Evolutionary conservation across 2,113 vertebrate genomes (phyloP), one percentile per base, ranked within the genome.

Genomic region (Brachirus orientalis): DNA sequence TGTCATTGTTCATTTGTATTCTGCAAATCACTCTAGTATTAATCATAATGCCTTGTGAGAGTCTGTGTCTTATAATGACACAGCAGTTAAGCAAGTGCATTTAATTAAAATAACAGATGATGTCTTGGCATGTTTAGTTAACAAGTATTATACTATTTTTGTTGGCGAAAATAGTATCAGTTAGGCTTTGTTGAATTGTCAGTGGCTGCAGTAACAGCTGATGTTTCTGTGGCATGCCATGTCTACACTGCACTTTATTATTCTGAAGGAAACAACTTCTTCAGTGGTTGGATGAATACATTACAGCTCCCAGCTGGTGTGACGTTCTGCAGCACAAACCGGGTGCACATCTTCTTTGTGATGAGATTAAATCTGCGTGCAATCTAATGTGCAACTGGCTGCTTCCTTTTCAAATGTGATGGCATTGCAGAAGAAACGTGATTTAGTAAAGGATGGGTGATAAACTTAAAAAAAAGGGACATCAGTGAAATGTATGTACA

Each of bases 161-260:
- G 36, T 43, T 14, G 18, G 1, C n/a, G 18, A 61, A 7, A 61
- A 61, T 55, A 54, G 40, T 74, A 40, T 41, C 10, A 7, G 9
- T 36, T 13, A 61, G n/a, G 52, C 36, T 63, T 69, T 67, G 52
- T 55, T 88, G 79, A 78, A 88, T 88, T 87, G 89, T 86, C 70
- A 84, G 36, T 47, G 17, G 20, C 56, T 51, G 18, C 33, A 52
- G 56, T 36, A 22, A n/a, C 55, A 44, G n/a, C 53, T 51, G 47
- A 73, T 64, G 46, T 63, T 73, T 48, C 22, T 1, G 1, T 19
- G 67, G 58, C 61, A 60, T 72, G 77, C 83, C 80, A 74, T 62
- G n/a, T 69, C 47, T 60, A 22, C 67, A 7, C 72, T 40, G 57
- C 52, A 38, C 2, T 45, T 86, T 43, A 67, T 69, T 5, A 14